Conservation (phyloP, 2,797 vertebrate genomes). For the Simalia tracyae region DNA sequence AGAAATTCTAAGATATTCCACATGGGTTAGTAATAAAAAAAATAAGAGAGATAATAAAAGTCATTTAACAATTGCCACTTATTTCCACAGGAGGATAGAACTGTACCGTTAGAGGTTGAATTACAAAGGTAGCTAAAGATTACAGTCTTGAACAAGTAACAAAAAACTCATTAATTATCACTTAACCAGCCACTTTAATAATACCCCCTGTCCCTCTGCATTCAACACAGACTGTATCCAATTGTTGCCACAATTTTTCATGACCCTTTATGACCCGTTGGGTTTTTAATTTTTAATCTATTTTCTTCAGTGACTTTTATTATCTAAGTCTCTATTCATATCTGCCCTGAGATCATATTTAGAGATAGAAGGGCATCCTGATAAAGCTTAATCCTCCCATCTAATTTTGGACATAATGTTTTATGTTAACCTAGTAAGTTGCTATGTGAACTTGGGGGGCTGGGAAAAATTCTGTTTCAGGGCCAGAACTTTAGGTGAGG, state of each 20-base stretch:
- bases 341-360: not conserved
- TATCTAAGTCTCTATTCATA: not conserved
- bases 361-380: not conserved
- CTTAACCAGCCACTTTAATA: not conserved
- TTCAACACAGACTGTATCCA: not conserved
- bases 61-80: slow-evolving; percentile 5
- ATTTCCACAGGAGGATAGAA: not conserved
- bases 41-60: not conserved
- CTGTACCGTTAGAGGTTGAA: not conserved
- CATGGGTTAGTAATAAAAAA: not conserved
- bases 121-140: not conserved
- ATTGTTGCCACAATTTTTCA: not conserved
- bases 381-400: not conserved
- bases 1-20: not conserved
- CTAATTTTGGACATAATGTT: not conserved
- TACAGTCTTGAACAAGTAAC: not conserved
- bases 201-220: not conserved
- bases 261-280: not conserved
- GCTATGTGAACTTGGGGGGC: not conserved
- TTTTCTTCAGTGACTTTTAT: not conserved
- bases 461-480: not conserved
- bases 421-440: not conserved
- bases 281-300: not conserved
- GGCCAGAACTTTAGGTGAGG: not conserved
- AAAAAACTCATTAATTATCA: not conserved